phyloP scores from a whole-genome alignment of 2,888 invertebrate species.

The Pollenia amentaria region DNA sequence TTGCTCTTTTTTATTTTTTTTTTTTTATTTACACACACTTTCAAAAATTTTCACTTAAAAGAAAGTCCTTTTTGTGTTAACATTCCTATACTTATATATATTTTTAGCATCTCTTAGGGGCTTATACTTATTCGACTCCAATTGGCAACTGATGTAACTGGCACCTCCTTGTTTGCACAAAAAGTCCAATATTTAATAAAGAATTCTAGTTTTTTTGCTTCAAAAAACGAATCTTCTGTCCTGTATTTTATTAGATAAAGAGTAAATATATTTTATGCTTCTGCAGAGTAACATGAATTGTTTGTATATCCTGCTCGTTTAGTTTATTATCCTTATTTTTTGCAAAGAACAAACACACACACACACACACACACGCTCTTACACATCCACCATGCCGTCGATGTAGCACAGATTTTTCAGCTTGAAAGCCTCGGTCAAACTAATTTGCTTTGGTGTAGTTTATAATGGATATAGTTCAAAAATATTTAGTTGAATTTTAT shows the following conservation, averaged over 20 bases:
- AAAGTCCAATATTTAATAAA: constrained; percentile 51
- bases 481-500: constrained; percentile 39
- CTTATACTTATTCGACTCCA: constrained; percentile 60
- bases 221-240: constrained; percentile 24
- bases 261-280: background rate
- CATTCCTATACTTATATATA: constrained; percentile 13
- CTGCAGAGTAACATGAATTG: constrained; percentile 25
- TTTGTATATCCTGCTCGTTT: constrained; percentile 5
- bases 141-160: constrained; percentile 73
- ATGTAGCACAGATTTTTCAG: constrained; percentile 71
- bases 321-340: constrained; percentile 31
- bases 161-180: constrained; percentile 49
- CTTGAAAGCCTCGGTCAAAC: constrained; percentile 73
- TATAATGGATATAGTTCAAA: constrained; percentile 58
- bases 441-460: constrained; percentile 70
- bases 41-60: background rate
- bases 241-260: constrained; percentile 10
- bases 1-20: background rate
- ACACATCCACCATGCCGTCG: background rate
- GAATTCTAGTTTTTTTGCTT: constrained; percentile 2
- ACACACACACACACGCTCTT: background rate
- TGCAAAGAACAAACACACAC: background rate
- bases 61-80: background rate
- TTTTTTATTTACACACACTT: constrained; percentile 5
- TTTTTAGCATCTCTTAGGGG: constrained; percentile 50